A percentile compares a stretch with the other conserved stretches of the same genome.
Conservation (phyloP, 92 coral and sea anemone genomes). For the Paragorgia papillata region DNA sequence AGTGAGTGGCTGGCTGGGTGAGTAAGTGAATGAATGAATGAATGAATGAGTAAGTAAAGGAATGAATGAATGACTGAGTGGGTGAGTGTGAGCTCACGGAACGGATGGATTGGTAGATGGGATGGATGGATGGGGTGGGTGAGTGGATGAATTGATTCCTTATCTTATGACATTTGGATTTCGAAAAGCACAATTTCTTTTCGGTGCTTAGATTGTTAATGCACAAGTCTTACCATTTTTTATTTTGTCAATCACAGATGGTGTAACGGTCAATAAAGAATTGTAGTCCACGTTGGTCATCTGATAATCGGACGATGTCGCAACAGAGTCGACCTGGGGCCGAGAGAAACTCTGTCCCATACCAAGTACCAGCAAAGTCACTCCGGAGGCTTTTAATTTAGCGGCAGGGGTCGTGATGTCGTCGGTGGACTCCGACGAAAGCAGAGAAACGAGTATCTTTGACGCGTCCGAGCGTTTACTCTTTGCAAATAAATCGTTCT, state of each 20-base stretch:
- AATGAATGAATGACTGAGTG: background rate
- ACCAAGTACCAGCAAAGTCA: constrained; percentile 30
- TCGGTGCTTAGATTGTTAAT: no score
- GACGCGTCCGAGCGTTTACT: constrained; percentile 73
- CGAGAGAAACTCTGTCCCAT: constrained; percentile 30
- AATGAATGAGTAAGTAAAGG: background rate
- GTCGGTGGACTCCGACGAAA: constrained; percentile 84
- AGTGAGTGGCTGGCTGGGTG: background rate
- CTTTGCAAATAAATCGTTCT: constrained; percentile 61
- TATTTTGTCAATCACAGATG: constrained; percentile 10
- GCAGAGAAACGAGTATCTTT: constrained; percentile 69
- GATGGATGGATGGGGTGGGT: no score
- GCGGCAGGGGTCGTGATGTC: constrained; percentile 75
- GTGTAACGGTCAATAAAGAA: background rate
- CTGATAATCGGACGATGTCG: constrained; percentile 20
- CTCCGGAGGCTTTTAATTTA: constrained; percentile 79
- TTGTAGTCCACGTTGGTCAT: constrained; percentile 12
- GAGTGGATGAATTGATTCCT: no score
- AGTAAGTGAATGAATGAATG: background rate
- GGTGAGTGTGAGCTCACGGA: no score
- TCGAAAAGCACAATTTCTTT: no score
- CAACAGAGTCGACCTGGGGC: constrained; percentile 29
- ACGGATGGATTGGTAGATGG: no score
- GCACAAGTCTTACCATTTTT: constrained; percentile 23
- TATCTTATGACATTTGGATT: no score